Base-by-base conservation (phyloP, 2,888 invertebrate genomes). In the Phoenoteleia sp. region DNA sequence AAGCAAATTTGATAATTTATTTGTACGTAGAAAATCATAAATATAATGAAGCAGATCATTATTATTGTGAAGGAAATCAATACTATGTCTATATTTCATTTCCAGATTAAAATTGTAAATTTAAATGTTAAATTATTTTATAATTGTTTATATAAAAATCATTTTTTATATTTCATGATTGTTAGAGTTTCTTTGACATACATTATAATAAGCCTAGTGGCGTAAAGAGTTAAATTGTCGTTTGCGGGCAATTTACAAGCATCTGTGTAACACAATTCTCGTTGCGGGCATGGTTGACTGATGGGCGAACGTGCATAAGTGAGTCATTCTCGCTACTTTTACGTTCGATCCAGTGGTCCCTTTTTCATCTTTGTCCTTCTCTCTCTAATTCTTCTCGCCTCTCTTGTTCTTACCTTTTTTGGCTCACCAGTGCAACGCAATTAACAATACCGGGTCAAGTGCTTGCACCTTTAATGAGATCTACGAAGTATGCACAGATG, bases 401-500 rank as follows among this genome's bases (percentile, higher is more conserved):
- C 62, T 58, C 85, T 80, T 76, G 27, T 79, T 82, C 66, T 82
- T 71, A 71, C 81, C 66, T 60, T 81, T 74, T 77, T 85, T 75
- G 75, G 74, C 66, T 75, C 66, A 47, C 75, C 64, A n/a, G 85
- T 72, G 83, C 76, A 69, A 77, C 81, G 83, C 83, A 86, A 86
- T 86, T 86, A 86, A 86, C 85, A 86, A 86, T 86, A 86, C 71
- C 85, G 64, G 85, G 85, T 86, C 85, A 86, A 86, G 85, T 86
- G 69, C 56, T 81, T 80, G 82, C 77, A 69, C 82, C 80, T 82
- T 85, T 83, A 85, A 85, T 85, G 76, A 85, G 83, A 81, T 86
- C 76, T 85, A 85, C 56, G 76, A 81, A 79, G 80, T 82, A 71
- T 86, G 77, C 83, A 66, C 86, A 33, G 77, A 81, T 82, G 82